Base-by-base conservation (phyloP, 1,140 invertebrate genomes). In the Metopolophium dirhodum region DNA sequence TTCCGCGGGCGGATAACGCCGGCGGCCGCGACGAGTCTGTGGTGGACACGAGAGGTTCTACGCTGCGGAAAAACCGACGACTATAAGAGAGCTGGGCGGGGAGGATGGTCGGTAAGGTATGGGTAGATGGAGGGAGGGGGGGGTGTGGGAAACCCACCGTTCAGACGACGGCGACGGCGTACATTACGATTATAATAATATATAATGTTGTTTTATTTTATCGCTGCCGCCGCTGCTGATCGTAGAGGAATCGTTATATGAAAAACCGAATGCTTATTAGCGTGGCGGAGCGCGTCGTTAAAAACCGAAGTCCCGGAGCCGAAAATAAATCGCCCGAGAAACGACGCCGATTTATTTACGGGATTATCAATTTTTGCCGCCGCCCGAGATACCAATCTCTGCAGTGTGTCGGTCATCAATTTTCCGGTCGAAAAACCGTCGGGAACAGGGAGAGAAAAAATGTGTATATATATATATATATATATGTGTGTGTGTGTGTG, bases 361-460 rank as follows among this genome's bases (percentile, higher is more conserved):
- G 82, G 91, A 86, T 93, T 93, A 93, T 93, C 91, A 93, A 93
- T 93, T 82, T 93, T 93, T 93, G 23, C 51, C 51, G 23, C 49
- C 14, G 1, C 14, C 37, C 54, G 23, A 61, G 45, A 93, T 51
- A 54, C 82, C 91, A 85, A 85, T 85, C 49, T 57, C 11, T 41
- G 41, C 41, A 23, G 9, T 22, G 90, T 93, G 82, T 82, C 49
- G 77, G 91, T 85, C 91, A 93, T 93, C 91, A 93, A 93, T 93
- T 93, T 93, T 57, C 91, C 91, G 49, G 77, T 18, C 45, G 77
- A 92, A 92, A 92, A 91, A 49, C 41, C 47, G 49, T 54, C 68
- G 47, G 68, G 6, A 83, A 92, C 26, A 49, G n/a, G 91, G 35
- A 6, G n/a, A 57, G 14, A 82, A 82, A 45, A 90, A 61, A 57